Conservation (phyloP, 2,113 vertebrate genomes). For the Notarius lentiginosus region DNA sequence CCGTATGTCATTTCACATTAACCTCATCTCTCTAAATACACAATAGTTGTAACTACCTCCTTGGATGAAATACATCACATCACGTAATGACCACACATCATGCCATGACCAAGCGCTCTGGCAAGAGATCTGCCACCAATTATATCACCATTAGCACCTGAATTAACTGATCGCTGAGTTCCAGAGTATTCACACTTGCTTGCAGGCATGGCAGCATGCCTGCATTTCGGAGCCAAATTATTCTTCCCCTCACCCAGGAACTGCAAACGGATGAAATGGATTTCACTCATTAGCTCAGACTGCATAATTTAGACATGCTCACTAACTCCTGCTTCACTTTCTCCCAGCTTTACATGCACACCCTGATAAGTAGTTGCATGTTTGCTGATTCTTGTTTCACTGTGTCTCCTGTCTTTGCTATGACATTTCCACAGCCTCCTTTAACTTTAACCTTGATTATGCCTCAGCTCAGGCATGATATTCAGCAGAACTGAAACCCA, state of each 20-base stretch:
- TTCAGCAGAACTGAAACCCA: neutral
- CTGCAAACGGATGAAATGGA: constrained; percentile 6
- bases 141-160: neutral
- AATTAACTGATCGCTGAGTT: neutral
- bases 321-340: constrained; percentile 1
- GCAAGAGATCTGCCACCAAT: neutral
- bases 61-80: neutral
- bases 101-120: neutral
- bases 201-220: neutral
- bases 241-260: constrained; percentile 9
- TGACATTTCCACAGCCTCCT: neutral
- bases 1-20: neutral
- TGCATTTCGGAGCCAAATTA: constrained; percentile 3
- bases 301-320: constrained; percentile 42
- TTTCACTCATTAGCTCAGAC: constrained; percentile 32
- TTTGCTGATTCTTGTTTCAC: constrained; percentile 9
- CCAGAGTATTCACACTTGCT: neutral
- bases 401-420: constrained; percentile 6
- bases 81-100: neutral
- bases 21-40: neutral
- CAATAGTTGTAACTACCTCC: neutral
- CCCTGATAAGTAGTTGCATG: neutral
- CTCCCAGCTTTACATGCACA: neutral
- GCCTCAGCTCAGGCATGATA: neutral
- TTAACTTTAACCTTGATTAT: constrained; percentile 15